These are phyloP conservation scores for Menidia menidia DNA, from an alignment of 2,797 vertebrate genomes.

Conservation along the genomic window DNA sequence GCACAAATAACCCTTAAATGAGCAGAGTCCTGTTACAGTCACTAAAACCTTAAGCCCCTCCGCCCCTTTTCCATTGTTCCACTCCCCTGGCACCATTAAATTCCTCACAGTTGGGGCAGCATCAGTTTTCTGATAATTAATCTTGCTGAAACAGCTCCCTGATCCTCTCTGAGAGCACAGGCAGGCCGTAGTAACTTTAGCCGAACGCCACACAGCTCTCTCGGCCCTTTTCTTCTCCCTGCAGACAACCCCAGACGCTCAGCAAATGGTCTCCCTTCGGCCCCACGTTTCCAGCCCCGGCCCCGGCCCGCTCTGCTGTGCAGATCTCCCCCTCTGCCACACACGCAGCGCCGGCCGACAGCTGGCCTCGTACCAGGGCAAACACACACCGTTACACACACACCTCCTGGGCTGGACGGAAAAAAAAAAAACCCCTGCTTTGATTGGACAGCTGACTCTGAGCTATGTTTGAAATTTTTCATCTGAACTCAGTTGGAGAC, in stretches of 20 bases:
- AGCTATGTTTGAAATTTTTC: conserved; percentile 69
- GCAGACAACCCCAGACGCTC: conserved; percentile 71
- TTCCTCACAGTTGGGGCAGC: conserved; percentile 40
- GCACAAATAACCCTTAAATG: conserved; percentile 51
- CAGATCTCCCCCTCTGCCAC: conserved; percentile 65
- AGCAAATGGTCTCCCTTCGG: conserved; percentile 81
- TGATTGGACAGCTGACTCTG: conserved; percentile 79
- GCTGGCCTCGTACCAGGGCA: conserved; percentile 81
- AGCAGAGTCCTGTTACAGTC: conserved; percentile 19
- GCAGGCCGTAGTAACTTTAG: conserved; percentile 45
- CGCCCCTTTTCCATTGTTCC: conserved; percentile 19
- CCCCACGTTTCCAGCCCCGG: conserved; percentile 56
- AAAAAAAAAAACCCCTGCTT: conserved; percentile 39
- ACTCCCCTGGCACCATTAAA: conserved; percentile 45
- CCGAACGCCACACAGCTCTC: conserved; percentile 26
- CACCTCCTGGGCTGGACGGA: conserved; percentile 50
- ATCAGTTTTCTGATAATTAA: conserved; percentile 48
- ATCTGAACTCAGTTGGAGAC: conserved; percentile 64
- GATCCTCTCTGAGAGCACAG: conserved; percentile 14
- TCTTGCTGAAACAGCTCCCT: conserved; percentile 36
- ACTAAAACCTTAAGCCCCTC: conserved; percentile 24
- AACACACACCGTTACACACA: conserved; percentile 77
- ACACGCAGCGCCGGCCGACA: conserved; percentile 81
- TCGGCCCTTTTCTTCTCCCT: conserved; percentile 42
- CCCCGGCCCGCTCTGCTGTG: conserved; percentile 37